phyloP scores from a whole-genome alignment of 2,797 vertebrate species.

The Sarcophilus harrisii region DNA sequence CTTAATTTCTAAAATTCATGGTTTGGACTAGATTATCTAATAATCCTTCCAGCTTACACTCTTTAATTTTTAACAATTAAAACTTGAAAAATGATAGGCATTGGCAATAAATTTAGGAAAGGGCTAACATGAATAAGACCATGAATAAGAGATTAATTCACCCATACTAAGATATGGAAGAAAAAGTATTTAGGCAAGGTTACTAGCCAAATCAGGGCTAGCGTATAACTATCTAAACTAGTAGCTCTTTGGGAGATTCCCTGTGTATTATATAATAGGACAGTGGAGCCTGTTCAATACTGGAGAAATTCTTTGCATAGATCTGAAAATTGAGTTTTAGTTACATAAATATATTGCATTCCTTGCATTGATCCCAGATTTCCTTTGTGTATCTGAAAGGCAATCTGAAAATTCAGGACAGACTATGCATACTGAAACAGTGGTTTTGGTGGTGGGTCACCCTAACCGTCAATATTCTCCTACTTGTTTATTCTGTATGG shows the following conservation, averaged over 20 bases:
- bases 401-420: background rate
- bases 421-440: background rate
- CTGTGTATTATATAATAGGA: background rate
- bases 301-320: slow-evolving; percentile 34
- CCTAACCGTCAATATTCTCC: background rate
- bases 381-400: background rate
- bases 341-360: background rate
- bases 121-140: background rate
- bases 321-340: slow-evolving; percentile 1
- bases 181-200: background rate
- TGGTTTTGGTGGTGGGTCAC: background rate
- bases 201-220: background rate
- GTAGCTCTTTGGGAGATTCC: background rate
- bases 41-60: background rate
- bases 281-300: slow-evolving; percentile 32
- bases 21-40: background rate
- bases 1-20: background rate
- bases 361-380: background rate
- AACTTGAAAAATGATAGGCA: background rate
- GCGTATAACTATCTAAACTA: background rate
- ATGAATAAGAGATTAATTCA: background rate
- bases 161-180: background rate
- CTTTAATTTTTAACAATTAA: background rate
- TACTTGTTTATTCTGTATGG: background rate
- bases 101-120: background rate